phyloP scores from a whole-genome alignment of 92 coral and sea anemone genomes.

The Hydrozoanthus gracilis region DNA sequence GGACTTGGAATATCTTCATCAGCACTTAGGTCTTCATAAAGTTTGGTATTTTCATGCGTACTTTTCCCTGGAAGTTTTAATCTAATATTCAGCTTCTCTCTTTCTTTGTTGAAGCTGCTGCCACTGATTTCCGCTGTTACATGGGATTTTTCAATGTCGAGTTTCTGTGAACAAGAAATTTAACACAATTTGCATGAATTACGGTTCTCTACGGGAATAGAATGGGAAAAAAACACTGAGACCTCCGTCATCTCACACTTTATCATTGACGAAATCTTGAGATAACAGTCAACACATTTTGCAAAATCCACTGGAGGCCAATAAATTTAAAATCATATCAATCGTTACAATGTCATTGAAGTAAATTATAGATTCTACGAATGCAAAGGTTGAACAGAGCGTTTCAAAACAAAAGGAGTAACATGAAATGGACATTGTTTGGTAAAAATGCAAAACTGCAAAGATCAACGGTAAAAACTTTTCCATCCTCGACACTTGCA shows the following conservation, averaged over 20 bases:
- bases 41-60: background rate
- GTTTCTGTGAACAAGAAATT: background rate
- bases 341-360: background rate
- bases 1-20: conserved; percentile 16
- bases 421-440: too few species aligned
- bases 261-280: background rate
- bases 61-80: conserved; percentile 16
- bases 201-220: background rate
- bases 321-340: too few species aligned
- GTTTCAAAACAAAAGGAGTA: too few species aligned
- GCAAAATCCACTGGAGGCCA: background rate
- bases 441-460: too few species aligned
- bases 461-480: background rate
- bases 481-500: background rate
- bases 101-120: background rate
- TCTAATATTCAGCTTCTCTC: background rate
- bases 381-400: too few species aligned
- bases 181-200: background rate
- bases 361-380: conserved; percentile 16
- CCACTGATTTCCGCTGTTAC: background rate
- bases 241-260: background rate
- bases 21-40: conserved; percentile 36
- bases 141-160: background rate
- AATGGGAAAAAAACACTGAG: background rate
- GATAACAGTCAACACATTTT: background rate